Percentiles rank a stretch among this genome's conserved stretches.
phyloP scores from a whole-genome alignment of 2,888 invertebrate genomes.

The Hoplodrina blanda region DNA sequence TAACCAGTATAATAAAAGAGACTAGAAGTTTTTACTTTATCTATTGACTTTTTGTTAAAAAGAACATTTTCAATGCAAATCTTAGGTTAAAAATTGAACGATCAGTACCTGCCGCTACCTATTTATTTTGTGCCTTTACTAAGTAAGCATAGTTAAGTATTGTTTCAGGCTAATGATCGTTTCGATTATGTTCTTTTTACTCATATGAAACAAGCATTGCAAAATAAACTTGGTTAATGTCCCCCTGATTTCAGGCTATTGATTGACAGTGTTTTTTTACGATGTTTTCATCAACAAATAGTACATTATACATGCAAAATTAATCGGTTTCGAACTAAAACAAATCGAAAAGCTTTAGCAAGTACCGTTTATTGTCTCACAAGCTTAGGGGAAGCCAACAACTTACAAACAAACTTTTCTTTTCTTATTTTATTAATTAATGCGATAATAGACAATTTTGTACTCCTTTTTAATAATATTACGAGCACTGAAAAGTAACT shows the following conservation, averaged over 20 bases:
- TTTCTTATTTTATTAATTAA: too few relatives aligned
- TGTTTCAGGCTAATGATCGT: too few relatives aligned
- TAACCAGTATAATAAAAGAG: slow-evolving; percentile 60
- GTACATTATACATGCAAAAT: not conserved
- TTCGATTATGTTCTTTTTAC: not conserved
- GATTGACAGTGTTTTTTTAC: too few relatives aligned
- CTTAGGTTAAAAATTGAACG: slow-evolving; percentile 3
- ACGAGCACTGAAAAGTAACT: too few relatives aligned
- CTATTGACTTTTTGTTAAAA: slow-evolving; percentile 27
- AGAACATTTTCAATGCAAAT: not conserved
- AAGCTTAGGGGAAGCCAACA: not conserved
- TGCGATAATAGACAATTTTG: too few relatives aligned
- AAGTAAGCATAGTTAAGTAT: not conserved
- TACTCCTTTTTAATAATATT: too few relatives aligned
- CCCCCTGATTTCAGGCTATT: not conserved
- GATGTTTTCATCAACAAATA: not conserved
- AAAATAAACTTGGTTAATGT: too few relatives aligned
- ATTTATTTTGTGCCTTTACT: not conserved
- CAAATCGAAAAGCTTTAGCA: not conserved
- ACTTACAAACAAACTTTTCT: not conserved
- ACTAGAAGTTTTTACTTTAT: slow-evolving; percentile 43
- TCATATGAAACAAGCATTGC: not conserved
- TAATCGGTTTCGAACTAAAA: not conserved
- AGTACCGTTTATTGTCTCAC: too few relatives aligned
- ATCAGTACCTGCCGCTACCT: not conserved